A percentile compares a stretch with the other conserved stretches of the same genome.
Evolutionary conservation across 1,140 invertebrate genomes (phyloP).

Genomic region (Heliothis virescens): DNA sequence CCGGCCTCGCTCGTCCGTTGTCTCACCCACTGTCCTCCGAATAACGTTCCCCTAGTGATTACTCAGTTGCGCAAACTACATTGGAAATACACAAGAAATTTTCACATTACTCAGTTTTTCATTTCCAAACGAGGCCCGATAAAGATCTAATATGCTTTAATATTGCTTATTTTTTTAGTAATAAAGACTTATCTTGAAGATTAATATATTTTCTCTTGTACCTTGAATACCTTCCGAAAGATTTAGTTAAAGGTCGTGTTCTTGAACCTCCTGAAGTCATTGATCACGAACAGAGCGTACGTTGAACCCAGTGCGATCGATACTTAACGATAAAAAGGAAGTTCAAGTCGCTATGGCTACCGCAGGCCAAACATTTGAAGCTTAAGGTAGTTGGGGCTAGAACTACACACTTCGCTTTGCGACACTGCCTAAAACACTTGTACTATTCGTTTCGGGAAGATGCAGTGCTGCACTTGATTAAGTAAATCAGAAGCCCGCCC

Average conservation of each 20-base stretch:
- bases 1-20: constrained; percentile 50
- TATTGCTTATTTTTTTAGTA: background rate
- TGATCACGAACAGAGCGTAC: constrained; percentile 48
- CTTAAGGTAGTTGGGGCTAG: background rate
- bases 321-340: constrained; percentile 50
- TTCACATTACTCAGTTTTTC: constrained; percentile 75
- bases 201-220: background rate
- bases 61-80: constrained; percentile 65
- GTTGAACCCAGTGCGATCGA: constrained; percentile 56
- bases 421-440: background rate
- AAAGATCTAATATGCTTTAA: background rate
- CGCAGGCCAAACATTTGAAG: constrained; percentile 36
- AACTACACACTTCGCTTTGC: background rate
- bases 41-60: constrained; percentile 57
- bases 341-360: constrained; percentile 62
- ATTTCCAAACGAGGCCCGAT: constrained; percentile 63
- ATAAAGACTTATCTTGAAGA: constrained; percentile 10
- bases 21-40: constrained; percentile 55
- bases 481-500: too few species aligned
- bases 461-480: too few species aligned
- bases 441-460: background rate
- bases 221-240: too few species aligned
- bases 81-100: constrained; percentile 79
- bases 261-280: constrained; percentile 17
- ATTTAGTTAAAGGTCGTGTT: background rate